phyloP scores from a whole-genome alignment of 2,113 vertebrate species.

The Pongo pygmaeus region DNA sequence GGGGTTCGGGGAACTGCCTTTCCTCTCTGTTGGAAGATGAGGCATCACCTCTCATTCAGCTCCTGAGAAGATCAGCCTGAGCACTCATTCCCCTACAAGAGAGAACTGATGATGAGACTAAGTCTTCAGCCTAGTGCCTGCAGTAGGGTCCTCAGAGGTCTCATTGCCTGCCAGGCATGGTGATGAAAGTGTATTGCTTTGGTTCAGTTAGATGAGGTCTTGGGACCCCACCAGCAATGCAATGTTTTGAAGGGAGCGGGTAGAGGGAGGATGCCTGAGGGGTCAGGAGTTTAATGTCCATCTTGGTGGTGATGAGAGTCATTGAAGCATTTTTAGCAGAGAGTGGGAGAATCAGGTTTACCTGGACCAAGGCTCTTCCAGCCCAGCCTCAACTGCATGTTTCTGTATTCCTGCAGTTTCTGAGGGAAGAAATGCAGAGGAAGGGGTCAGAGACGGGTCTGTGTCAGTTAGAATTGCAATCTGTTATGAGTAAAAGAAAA shows the following conservation, averaged over 20 bases:
- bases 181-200: neutral
- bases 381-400: neutral
- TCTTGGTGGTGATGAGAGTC: neutral
- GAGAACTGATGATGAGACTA: neutral
- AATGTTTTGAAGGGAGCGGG: neutral
- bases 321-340: neutral
- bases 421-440: neutral
- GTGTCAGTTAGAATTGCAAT: neutral
- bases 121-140: neutral
- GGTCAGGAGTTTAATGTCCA: neutral
- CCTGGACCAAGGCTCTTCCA: neutral
- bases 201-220: neutral
- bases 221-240: neutral
- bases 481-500: neutral
- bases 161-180: accelerated
- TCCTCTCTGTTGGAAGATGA: neutral
- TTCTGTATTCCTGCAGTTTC: neutral
- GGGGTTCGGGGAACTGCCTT: neutral
- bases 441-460: neutral
- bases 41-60: neutral
- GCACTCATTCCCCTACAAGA: neutral
- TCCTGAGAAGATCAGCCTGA: neutral
- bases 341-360: neutral
- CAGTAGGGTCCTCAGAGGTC: neutral
- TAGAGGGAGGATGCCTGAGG: neutral